Evolutionary conservation across 1,140 invertebrate species (phyloP).

Genomic region (Mylabris phalerata): DNA sequence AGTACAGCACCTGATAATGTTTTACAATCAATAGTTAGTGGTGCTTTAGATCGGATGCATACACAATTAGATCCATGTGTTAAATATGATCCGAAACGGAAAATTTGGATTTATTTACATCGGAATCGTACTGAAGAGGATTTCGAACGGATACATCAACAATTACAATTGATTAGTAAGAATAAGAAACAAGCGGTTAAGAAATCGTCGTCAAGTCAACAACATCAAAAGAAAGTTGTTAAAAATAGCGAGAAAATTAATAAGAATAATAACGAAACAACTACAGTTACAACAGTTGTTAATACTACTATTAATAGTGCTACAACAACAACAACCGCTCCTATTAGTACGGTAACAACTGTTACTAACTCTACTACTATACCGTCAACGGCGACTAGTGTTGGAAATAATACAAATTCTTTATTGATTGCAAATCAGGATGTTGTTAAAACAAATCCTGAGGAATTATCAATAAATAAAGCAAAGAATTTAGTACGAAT

Average conservation of each 20-base stretch:
- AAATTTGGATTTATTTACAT: slow-evolving; percentile 88
- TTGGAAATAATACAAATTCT: too few species aligned
- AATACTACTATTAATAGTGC: neutral
- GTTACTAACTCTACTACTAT: slow-evolving; percentile 1
- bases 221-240: slow-evolving; percentile 41
- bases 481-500: slow-evolving; percentile 39
- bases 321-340: too few species aligned
- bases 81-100: slow-evolving; percentile 79
- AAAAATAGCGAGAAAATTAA: slow-evolving; percentile 33
- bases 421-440: too few species aligned
- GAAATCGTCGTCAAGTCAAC: slow-evolving; percentile 41
- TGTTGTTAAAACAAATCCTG: slow-evolving; percentile 2
- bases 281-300: neutral
- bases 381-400: neutral
- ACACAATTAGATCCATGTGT: slow-evolving; percentile 86
- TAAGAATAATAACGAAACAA: neutral
- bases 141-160: slow-evolving; percentile 62
- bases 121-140: slow-evolving; percentile 66
- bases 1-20: slow-evolving; percentile 63
- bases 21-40: slow-evolving; percentile 79
- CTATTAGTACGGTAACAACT: too few species aligned
- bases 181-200: slow-evolving; percentile 47
- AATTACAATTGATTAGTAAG: slow-evolving; percentile 53
- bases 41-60: slow-evolving; percentile 80
- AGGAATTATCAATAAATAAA: neutral